Conservation (phyloP, 2,888 invertebrate genomes). For the Aradus depressus region DNA sequence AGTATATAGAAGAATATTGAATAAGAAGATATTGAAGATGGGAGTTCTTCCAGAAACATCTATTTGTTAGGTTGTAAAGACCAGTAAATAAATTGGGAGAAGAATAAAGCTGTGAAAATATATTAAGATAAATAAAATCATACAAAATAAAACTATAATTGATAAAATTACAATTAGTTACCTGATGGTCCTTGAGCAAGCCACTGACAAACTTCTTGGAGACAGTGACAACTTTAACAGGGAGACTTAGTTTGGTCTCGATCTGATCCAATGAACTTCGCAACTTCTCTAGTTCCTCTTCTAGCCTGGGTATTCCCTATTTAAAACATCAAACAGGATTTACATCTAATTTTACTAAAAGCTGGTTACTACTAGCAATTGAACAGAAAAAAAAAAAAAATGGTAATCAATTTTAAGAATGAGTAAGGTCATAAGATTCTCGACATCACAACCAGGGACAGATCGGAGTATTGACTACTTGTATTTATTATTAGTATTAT, state of each 20-base stretch:
- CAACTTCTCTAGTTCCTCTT: constrained; percentile 59
- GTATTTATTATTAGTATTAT: no score
- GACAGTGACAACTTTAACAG: constrained; percentile 54
- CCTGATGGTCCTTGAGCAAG: constrained; percentile 57
- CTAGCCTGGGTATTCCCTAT: constrained; percentile 56
- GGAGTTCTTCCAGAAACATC: background rate
- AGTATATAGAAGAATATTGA: background rate
- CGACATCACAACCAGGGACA: no score
- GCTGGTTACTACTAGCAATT: no score
- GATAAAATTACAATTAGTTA: constrained; percentile 22
- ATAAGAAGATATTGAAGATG: no score
- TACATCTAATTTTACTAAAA: no score
- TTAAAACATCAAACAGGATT: constrained; percentile 42
- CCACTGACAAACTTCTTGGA: constrained; percentile 54
- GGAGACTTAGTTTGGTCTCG: constrained; percentile 56
- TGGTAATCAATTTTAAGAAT: no score
- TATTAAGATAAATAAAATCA: background rate
- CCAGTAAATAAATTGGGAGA: no score
- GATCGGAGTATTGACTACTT: no score
- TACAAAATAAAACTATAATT: background rate
- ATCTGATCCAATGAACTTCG: constrained; percentile 66
- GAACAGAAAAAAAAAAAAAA: no score
- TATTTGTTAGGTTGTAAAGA: background rate
- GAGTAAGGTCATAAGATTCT: no score
- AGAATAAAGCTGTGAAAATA: no score